Evolutionary conservation across 1,140 invertebrate genomes (phyloP), one percentile per base, ranked within the genome.

Genomic region (Lepidostoma basale): DNA sequence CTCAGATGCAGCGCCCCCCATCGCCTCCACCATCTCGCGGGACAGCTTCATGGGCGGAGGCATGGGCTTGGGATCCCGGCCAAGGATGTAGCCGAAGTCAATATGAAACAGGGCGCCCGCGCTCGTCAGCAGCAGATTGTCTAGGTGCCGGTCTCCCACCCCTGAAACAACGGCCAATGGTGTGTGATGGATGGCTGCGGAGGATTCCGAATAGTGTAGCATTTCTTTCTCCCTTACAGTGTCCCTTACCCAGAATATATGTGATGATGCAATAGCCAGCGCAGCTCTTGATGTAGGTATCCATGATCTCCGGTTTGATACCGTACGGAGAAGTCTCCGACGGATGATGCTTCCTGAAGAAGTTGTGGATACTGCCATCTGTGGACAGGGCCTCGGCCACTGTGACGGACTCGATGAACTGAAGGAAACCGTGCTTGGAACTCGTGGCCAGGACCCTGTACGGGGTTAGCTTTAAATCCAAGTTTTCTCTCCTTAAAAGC

Each of bases 231-330:
- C 30, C 6, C 12, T 6, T 33, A 33, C 12, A 33, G 12, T 6
- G 12, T 5, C 5, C 8, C 18, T 30, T 69, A 86, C 85, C 85
- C 28, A 99, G 81, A 36, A 99, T 81, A 78, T 99, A 99, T 0
- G 97, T 99, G 30, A 99, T 98, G 10, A 99, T 95, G 81, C 96
- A 99, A 78, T 99, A 99, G 0, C 98, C 98, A 70, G 98, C 96
- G 85, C 97, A 98, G 76, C 96, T 98, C 75, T 95, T 89, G 16
- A 99, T 90, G 78, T 99, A 99, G 10, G 94, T 98, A 77, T 99
- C 97, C 93, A 99, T 98, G 3, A 98, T 92, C 75, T 98, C 95
- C 0, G 94, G 82, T 22, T 90, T 85, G 58, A 99, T 96, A 10
- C 96, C 96, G 79, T 95, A 97, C 0, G 94, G 90, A 0, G 89